Evolutionary conservation across 2,797 vertebrate species (phyloP).

Genomic region (Harpagifer antarcticus): DNA sequence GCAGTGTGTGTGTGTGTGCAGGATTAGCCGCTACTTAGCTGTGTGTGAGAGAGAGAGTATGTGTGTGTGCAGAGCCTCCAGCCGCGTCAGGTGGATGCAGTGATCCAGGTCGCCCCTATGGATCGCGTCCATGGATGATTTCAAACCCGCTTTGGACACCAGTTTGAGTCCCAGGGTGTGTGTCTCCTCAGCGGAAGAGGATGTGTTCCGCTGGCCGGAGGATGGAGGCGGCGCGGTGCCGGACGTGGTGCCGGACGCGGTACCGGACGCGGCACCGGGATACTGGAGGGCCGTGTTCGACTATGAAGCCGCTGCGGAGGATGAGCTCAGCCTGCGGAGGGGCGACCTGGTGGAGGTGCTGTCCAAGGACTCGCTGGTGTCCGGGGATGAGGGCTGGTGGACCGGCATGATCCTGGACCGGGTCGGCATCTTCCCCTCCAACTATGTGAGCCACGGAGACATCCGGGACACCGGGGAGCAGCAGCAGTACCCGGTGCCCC

Average conservation of each 20-base stretch:
- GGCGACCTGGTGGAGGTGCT: conserved; percentile 95
- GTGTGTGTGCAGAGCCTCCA: conserved; percentile 43
- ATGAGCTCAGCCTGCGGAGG: conserved; percentile 94
- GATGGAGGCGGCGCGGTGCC: conserved; percentile 60
- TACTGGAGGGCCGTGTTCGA: conserved; percentile 97
- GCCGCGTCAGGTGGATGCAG: conserved; percentile 79
- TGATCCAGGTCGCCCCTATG: conserved; percentile 88
- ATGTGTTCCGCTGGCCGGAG: conserved; percentile 81
- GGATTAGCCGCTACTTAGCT: conserved; percentile 73
- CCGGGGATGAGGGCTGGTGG: conserved; percentile 98
- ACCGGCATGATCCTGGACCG: conserved; percentile 94
- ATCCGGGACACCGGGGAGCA: conserved; percentile 82
- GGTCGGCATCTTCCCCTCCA: conserved; percentile 93
- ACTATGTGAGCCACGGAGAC: conserved; percentile 93
- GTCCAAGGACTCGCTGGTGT: conserved; percentile 95
- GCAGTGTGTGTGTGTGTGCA: conserved; percentile 56
- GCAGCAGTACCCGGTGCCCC: conserved; percentile 85
- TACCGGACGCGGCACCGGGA: conserved; percentile 48
- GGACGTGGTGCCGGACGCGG: conserved; percentile 65
- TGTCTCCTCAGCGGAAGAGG: conserved; percentile 70
- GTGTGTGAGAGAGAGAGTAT: conserved; percentile 30
- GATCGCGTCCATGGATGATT: conserved; percentile 95
- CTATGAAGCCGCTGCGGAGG: conserved; percentile 96
- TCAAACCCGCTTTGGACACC: conserved; percentile 87
- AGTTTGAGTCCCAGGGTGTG: conserved; percentile 81